A percentile compares a stretch with the other conserved stretches of the same genome.
phyloP scores from a whole-genome alignment of 2,797 vertebrate species.

The Gymnothorax reevesii region DNA sequence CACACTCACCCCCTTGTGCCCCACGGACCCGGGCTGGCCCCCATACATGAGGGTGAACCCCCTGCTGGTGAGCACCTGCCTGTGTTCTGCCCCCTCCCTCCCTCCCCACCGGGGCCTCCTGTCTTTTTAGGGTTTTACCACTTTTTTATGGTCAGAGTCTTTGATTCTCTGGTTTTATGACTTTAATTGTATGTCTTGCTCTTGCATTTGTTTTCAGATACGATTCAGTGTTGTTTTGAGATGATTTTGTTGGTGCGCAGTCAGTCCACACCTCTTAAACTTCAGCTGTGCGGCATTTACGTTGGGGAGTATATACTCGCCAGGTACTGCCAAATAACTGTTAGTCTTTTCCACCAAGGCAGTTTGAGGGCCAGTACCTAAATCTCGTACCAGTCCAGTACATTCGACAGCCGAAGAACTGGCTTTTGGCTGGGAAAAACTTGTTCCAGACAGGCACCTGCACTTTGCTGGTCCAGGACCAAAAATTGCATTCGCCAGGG shows the following conservation, averaged over 20 bases:
- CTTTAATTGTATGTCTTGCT: not conserved
- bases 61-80: constrained; percentile 74
- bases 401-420: too few species aligned
- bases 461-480: too few species aligned
- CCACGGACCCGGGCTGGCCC: constrained; percentile 89
- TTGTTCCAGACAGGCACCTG: too few species aligned
- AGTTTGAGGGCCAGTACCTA: too few species aligned
- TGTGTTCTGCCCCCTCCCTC: too few species aligned
- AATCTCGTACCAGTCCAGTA: too few species aligned
- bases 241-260: not conserved
- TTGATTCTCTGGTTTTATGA: not conserved
- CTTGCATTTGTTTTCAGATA: not conserved
- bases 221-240: not conserved
- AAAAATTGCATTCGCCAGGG: too few species aligned
- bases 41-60: constrained; percentile 91
- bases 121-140: not conserved
- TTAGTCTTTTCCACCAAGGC: too few species aligned
- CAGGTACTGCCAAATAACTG: too few species aligned
- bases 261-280: not conserved
- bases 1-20: constrained; percentile 78
- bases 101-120: not conserved
- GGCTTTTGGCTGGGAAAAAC: too few species aligned
- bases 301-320: not conserved
- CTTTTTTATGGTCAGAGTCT: not conserved
- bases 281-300: not conserved